phyloP scores from a whole-genome alignment of 2,113 vertebrate genomes.

The Menura novaehollandiae region DNA sequence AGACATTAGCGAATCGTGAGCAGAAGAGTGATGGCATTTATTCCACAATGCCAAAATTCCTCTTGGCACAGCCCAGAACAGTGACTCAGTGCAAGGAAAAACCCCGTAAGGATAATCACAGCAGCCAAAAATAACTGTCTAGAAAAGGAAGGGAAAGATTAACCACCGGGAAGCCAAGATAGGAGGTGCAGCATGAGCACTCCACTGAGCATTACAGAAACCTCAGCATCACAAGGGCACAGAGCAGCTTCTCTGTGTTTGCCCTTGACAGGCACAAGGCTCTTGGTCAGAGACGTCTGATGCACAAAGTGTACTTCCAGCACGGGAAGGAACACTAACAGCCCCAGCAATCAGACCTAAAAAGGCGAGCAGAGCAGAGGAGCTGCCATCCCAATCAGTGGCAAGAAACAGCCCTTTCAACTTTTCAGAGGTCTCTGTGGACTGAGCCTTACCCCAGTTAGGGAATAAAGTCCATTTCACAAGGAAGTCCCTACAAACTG shows the following conservation, averaged over 20 bases:
- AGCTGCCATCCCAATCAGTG: background rate
- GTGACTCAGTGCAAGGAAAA: constrained; percentile 56
- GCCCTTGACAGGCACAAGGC: background rate
- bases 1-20: constrained; percentile 14
- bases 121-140: constrained; percentile 54
- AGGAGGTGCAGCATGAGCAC: constrained; percentile 8
- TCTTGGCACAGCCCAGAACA: constrained; percentile 23
- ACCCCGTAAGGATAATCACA: background rate
- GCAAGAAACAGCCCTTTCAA: background rate
- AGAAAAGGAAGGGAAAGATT: constrained; percentile 49
- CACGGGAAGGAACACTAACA: background rate
- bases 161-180: constrained; percentile 39
- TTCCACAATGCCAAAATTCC: constrained; percentile 34
- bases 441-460: background rate
- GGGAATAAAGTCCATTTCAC: background rate
- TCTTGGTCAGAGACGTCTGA: background rate
- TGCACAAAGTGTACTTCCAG: background rate
- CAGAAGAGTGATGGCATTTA: constrained; percentile 17
- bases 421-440: background rate
- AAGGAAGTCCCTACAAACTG: background rate
- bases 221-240: background rate
- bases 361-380: background rate
- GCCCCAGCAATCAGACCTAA: background rate
- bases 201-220: background rate
- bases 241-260: background rate